Conservation (phyloP, 2,113 vertebrate genomes). For the Odontophorus gujanensis region DNA sequence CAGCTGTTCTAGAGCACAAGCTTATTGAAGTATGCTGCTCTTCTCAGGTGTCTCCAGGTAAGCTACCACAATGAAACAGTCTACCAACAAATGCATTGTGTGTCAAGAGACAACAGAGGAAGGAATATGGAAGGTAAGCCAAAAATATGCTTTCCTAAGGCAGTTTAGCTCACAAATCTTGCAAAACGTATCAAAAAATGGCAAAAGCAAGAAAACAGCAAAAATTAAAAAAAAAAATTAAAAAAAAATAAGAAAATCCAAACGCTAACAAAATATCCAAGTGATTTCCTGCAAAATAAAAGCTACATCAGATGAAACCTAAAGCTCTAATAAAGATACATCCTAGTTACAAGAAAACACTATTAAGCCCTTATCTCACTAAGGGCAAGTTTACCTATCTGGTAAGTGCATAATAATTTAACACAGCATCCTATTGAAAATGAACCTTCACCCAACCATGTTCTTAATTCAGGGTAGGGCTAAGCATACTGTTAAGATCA, state of each 20-base stretch:
- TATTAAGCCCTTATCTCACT: background rate
- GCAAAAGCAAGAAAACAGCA: accelerated
- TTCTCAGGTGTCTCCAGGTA: background rate
- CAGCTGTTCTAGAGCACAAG: background rate
- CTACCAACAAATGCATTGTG: too few relatives aligned
- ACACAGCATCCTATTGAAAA: background rate
- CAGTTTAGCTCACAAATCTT: background rate
- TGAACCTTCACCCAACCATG: background rate
- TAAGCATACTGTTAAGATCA: background rate
- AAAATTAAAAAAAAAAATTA: too few relatives aligned
- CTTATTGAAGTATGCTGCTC: accelerated
- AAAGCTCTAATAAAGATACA: background rate
- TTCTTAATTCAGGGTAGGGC: background rate
- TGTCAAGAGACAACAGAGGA: too few relatives aligned
- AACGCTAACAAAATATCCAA: too few relatives aligned
- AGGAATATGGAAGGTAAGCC: background rate
- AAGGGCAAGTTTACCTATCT: too few relatives aligned
- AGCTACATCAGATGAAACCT: background rate
- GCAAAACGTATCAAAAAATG: accelerated
- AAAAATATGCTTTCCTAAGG: background rate
- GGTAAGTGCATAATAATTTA: background rate
- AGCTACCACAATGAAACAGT: background rate
- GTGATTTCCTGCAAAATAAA: background rate
- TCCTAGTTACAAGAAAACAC: background rate
- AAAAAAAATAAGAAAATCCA: too few relatives aligned